Percentiles rank a stretch among this genome's conserved stretches.
Evolutionary conservation across 1,140 invertebrate species (phyloP).

Genomic region (Drosophila asahinai): DNA sequence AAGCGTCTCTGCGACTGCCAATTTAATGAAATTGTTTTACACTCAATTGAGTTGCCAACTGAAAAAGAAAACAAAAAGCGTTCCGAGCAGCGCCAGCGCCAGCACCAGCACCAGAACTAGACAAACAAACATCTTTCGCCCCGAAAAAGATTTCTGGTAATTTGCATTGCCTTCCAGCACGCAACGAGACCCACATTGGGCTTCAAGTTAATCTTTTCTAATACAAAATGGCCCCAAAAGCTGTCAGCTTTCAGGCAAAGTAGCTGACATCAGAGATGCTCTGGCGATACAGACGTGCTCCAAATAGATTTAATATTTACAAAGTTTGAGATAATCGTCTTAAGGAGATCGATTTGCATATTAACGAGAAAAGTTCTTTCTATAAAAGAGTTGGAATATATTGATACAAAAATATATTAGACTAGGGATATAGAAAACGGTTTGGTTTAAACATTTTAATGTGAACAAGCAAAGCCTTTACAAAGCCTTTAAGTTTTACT

Average conservation of each 20-base stretch:
- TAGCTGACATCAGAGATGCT: constrained; percentile 35
- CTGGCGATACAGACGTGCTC: not conserved
- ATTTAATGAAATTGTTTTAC: constrained; percentile 84
- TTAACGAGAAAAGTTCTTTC: constrained; percentile 1
- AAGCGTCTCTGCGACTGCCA: constrained; percentile 27
- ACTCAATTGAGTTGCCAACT: constrained; percentile 84
- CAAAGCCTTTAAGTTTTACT: no score
- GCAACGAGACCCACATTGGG: constrained; percentile 37
- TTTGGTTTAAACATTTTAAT: not conserved
- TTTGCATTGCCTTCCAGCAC: constrained; percentile 55
- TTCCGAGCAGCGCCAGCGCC: constrained; percentile 11
- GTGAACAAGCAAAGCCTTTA: no score
- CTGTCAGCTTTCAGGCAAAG: constrained; percentile 37
- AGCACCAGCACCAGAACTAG: constrained; percentile 38
- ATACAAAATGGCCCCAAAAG: constrained; percentile 51
- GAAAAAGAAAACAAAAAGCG: constrained; percentile 59
- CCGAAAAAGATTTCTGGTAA: constrained; percentile 36
- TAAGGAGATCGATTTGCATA: not conserved
- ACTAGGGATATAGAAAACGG: accelerated
- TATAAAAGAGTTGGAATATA: not conserved
- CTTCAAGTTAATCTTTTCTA: constrained; percentile 61
- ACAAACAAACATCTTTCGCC: constrained; percentile 48
- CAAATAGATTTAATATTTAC: constrained; percentile 15
- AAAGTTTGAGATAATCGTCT: constrained; percentile 13
- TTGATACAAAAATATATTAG: no score